Evolutionary conservation across 2,797 vertebrate genomes (phyloP).

Genomic region (Malurus leucopterus): DNA sequence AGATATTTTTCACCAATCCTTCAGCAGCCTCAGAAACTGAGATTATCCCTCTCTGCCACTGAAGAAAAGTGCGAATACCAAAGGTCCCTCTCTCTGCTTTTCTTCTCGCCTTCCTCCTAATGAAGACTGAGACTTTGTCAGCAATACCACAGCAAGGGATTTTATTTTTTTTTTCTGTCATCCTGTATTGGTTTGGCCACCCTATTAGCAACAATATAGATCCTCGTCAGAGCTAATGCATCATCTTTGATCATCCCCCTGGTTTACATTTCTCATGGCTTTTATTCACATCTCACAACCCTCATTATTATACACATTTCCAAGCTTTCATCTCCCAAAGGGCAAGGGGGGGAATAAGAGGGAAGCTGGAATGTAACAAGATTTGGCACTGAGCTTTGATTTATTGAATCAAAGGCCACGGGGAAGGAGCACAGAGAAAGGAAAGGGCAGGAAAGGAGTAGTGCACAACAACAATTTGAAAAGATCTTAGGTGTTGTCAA

Average conservation of each 20-base stretch:
- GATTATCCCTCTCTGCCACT: neutral
- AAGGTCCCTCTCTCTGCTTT: neutral
- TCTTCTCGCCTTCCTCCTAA: neutral
- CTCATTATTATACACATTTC: constrained; percentile 41
- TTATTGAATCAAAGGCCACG: constrained; percentile 39
- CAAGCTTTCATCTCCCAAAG: constrained; percentile 47
- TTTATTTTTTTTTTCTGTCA: neutral
- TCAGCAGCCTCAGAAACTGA: neutral
- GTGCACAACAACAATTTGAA: neutral
- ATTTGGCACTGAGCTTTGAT: constrained; percentile 47
- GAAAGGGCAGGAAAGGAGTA: constrained; percentile 10
- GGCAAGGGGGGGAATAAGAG: constrained; percentile 11
- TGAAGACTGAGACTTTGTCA: neutral
- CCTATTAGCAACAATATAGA: neutral
- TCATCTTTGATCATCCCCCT: constrained; percentile 39
- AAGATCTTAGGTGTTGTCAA: neutral
- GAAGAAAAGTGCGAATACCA: neutral
- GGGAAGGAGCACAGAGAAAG: neutral
- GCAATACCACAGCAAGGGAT: neutral
- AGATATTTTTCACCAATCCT: neutral
- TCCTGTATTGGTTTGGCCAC: neutral
- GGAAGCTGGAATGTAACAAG: constrained; percentile 31
- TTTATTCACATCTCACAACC: neutral
- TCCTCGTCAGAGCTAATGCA: constrained; percentile 7
- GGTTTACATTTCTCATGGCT: constrained; percentile 40